Evolutionary conservation across 2,113 vertebrate genomes (phyloP), one percentile per base, ranked within the genome.

Genomic region (Cephalopterus ornatus): DNA sequence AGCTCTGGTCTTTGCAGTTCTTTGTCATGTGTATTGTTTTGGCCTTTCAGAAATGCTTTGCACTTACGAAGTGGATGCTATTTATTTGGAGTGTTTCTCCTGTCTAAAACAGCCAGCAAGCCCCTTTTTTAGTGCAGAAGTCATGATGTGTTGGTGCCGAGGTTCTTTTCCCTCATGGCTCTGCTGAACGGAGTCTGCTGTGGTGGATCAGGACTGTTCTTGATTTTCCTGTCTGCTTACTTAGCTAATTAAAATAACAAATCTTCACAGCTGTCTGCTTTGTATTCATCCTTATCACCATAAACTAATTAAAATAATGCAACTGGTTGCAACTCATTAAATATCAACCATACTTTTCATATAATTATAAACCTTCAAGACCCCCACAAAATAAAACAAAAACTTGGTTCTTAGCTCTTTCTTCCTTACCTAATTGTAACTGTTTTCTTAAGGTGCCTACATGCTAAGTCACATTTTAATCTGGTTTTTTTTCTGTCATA

Each of bases 201-300:
- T 80, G 85, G 72, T 87, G 78, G 74, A 83, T 97, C 93, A 87
- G 63, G 75, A 91, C 94, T 80, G 49, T 85, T 92, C 96, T 92
- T 95, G 72, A 92, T 95, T 97, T 97, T 97, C 72, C 89, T 95
- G 82, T 95, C 96, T 95, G 91, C 95, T 96, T 85, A 89, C 77
- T 97, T 96, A 95, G 92, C 95, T 98, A 98, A 98, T 98, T 98
- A 98, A 98, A 98, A 98, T 98, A 98, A 97, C 97, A 97, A 96
- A 97, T 97, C 97, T 98, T 97, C 93, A 94, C 96, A 96, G 97
- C 93, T 96, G 56, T 97, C 97, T 97, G 96, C 95, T 97, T 96
- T 88, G 90, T 81, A 97, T 93, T 95, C 89, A 70, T 94, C 92
- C 97, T 97, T 98, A 98, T 97, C 95, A 62, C 82, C 83, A 86